A percentile compares a stretch with the other conserved stretches of the same genome.
These are phyloP conservation scores for Melanocharis versteri DNA, from an alignment of 2,113 vertebrate genomes.

Conservation along the genomic window DNA sequence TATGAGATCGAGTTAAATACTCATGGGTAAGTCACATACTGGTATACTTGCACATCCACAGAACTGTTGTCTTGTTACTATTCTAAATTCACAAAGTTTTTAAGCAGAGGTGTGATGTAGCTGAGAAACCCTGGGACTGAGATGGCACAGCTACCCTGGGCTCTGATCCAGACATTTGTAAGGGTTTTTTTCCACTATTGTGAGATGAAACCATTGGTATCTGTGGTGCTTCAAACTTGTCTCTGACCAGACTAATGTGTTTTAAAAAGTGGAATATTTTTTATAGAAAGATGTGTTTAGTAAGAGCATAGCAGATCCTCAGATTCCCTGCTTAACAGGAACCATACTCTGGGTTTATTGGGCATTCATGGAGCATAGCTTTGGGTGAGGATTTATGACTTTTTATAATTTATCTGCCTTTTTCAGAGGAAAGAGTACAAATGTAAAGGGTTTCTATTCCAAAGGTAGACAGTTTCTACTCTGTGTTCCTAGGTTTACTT, in stretches of 20 bases:
- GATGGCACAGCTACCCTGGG: neutral
- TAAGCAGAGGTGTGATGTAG: neutral
- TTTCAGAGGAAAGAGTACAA: neutral
- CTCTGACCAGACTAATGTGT: neutral
- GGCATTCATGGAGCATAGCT: neutral
- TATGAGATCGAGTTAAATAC: conserved; percentile 80
- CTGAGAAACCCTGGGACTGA: neutral
- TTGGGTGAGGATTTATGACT: neutral
- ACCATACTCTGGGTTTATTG: neutral
- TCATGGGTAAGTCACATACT: conserved; percentile 81
- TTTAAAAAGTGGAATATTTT: neutral
- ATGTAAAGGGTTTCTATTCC: neutral
- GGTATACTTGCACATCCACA: neutral
- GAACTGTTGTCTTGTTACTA: neutral
- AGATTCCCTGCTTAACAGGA: neutral
- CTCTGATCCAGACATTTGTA: neutral
- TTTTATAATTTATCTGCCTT: neutral
- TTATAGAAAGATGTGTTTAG: neutral
- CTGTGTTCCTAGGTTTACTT: neutral
- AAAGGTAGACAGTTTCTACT: neutral
- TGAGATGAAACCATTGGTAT: neutral
- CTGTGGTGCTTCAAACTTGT: neutral
- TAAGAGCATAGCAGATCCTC: neutral
- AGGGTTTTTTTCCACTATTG: neutral
- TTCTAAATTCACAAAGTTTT: neutral